A percentile compares a stretch with the other conserved stretches of the same genome.
Evolutionary conservation across 2,797 vertebrate species (phyloP).

Genomic region (Lepilemur septentrionalis): DNA sequence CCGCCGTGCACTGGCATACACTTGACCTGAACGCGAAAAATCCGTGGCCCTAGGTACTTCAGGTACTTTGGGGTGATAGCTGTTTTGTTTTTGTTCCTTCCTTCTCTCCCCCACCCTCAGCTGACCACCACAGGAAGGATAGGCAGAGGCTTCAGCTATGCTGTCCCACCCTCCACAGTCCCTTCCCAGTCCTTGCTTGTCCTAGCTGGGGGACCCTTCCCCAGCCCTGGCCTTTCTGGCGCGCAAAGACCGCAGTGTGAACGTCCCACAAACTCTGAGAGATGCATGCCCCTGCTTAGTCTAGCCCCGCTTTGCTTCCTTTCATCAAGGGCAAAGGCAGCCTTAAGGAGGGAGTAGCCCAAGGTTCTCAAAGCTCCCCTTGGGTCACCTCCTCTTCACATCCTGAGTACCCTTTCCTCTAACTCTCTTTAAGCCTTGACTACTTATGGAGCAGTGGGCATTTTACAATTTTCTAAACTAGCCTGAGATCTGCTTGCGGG

Average conservation of each 20-base stretch:
- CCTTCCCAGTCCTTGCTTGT: not conserved
- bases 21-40: conserved; percentile 28
- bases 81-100: not conserved
- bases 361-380: not conserved
- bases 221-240: not conserved
- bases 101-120: not conserved
- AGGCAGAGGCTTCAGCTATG: not conserved
- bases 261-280: not conserved
- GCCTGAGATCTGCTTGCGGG: not conserved
- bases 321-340: not conserved
- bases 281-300: no score
- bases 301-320: not conserved
- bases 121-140: not conserved
- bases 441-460: not conserved
- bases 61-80: not conserved
- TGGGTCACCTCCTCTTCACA: not conserved
- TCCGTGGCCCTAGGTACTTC: not conserved
- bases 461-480: not conserved
- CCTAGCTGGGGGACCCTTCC: not conserved
- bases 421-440: not conserved
- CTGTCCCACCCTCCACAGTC: not conserved
- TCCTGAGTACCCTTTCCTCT: not conserved
- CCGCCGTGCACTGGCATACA: not conserved
- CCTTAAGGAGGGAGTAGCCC: not conserved
- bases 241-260: not conserved